A percentile compares a stretch with the other conserved stretches of the same genome.
These are phyloP conservation scores for Scotopteryx bipunctaria DNA, from an alignment of 2,888 invertebrate genomes.

Conservation along the genomic window DNA sequence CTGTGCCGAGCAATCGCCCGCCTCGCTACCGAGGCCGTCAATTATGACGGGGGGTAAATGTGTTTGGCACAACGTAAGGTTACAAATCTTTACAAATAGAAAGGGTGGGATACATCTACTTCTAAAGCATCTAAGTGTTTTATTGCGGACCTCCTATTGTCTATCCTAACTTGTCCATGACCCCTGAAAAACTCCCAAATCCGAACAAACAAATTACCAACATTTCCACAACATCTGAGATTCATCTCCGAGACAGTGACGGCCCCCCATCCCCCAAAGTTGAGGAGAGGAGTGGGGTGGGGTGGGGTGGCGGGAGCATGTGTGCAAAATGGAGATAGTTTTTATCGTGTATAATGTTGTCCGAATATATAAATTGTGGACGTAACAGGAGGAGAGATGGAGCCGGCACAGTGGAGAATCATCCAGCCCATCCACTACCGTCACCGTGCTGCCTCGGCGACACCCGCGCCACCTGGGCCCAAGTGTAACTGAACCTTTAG, in stretches of 20 bases:
- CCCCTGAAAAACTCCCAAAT: slow-evolving; percentile 13
- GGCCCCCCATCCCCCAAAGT: neutral
- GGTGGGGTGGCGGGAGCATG: slow-evolving; percentile 20
- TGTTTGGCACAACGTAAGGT: too few species aligned
- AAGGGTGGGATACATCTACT: neutral
- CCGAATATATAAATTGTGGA: slow-evolving; percentile 29
- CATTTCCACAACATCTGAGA: slow-evolving; percentile 27
- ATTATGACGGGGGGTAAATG: too few species aligned
- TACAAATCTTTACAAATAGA: neutral
- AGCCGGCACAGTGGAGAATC: neutral
- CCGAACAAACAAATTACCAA: slow-evolving; percentile 19
- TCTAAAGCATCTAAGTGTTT: neutral
- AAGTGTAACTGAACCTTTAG: too few species aligned
- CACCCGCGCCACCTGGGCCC: too few species aligned
- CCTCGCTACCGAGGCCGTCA: too few species aligned
- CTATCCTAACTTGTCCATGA: slow-evolving; percentile 15
- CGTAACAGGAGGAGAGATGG: slow-evolving; percentile 5
- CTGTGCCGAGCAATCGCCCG: too few species aligned
- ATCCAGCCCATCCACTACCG: neutral
- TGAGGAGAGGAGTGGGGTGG: neutral
- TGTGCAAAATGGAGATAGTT: slow-evolving; percentile 34
- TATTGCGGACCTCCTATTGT: neutral
- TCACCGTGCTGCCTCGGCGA: neutral
- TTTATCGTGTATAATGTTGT: slow-evolving; percentile 35
- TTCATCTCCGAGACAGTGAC: slow-evolving; percentile 22